Evolutionary conservation across 2,888 invertebrate genomes (phyloP).

Genomic region (Gisinianus flammeolus): DNA sequence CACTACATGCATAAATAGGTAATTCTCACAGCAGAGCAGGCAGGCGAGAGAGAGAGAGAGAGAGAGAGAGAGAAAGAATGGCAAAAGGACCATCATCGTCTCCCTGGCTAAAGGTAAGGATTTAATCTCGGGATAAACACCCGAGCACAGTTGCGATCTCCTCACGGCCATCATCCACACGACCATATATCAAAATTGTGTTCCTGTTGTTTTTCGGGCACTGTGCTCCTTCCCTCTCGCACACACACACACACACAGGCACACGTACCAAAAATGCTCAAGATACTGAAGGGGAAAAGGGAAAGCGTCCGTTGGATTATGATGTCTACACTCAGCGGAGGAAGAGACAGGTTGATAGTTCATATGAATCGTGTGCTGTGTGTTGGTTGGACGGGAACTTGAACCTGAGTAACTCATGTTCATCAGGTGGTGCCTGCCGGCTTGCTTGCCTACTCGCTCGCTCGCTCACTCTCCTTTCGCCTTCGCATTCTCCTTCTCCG

Average conservation of each 20-base stretch:
- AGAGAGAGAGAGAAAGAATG: not conserved
- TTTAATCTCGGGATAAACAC: conserved; percentile 1
- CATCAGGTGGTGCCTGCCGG: conserved; percentile 41
- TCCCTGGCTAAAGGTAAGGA: not conserved
- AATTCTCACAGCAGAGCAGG: not conserved
- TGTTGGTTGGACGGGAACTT: not conserved
- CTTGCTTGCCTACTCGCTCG: no score
- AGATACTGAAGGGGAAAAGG: no score
- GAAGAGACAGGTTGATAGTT: conserved; percentile 27
- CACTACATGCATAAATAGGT: not conserved
- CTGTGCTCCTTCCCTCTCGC: not conserved
- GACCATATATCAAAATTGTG: not conserved
- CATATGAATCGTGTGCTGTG: conserved; percentile 14
- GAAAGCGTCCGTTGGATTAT: no score
- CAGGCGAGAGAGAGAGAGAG: not conserved
- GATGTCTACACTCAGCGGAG: conserved; percentile 1
- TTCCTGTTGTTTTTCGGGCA: not conserved
- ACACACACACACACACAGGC: not conserved
- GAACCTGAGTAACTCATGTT: conserved; percentile 31
- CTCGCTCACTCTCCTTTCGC: no score
- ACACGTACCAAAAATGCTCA: no score
- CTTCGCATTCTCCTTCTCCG: no score
- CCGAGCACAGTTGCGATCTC: not conserved
- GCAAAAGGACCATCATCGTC: not conserved
- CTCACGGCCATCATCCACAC: not conserved